Conservation (phyloP, 2,888 invertebrate species). For the Ectropis crepuscularia region DNA sequence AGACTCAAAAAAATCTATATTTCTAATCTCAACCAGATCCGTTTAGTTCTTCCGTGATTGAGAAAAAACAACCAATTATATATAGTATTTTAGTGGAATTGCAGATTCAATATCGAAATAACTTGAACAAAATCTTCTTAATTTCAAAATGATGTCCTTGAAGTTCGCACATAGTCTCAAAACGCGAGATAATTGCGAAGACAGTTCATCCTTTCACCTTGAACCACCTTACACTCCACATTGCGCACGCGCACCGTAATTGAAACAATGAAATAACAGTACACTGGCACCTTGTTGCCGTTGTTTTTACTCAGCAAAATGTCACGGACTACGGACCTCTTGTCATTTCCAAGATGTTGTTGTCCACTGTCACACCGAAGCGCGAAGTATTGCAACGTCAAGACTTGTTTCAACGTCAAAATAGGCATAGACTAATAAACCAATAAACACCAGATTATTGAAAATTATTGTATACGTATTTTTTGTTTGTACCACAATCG, state of each 20-base stretch:
- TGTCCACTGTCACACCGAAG: constrained; percentile 40
- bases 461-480: no score
- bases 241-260: constrained; percentile 33
- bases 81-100: no score
- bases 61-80: no score
- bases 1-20: no score
- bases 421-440: no score
- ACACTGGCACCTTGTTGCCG: constrained; percentile 43
- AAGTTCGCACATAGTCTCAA: neutral
- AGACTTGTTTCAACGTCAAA: neutral
- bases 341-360: constrained; percentile 50
- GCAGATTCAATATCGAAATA: no score
- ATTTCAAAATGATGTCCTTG: no score
- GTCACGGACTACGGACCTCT: constrained; percentile 59
- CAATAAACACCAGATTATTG: no score
- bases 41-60: no score
- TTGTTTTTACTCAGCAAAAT: constrained; percentile 55
- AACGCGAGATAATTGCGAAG: constrained; percentile 1
- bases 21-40: no score
- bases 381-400: constrained; percentile 20
- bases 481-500: no score
- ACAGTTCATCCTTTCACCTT: constrained; percentile 30
- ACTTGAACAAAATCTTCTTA: no score
- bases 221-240: constrained; percentile 23
- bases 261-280: constrained; percentile 46